Evolutionary conservation across 2,888 invertebrate genomes (phyloP).

Genomic region (Poecilobothrus nobilitatus): DNA sequence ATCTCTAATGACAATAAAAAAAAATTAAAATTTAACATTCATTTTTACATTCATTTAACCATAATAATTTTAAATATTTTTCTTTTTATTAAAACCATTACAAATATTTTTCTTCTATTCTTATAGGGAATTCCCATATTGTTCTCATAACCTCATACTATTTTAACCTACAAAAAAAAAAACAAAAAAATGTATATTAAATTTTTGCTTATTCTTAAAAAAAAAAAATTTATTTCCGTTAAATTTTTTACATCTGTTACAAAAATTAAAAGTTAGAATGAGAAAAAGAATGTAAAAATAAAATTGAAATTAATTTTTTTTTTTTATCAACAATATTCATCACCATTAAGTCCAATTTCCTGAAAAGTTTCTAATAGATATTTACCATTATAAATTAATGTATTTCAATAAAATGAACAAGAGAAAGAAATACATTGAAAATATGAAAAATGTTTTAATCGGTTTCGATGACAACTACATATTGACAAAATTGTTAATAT

Average conservation of each 20-base stretch:
- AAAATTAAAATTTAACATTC: neutral
- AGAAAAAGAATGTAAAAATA: too few species aligned
- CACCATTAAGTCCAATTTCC: conserved; percentile 6
- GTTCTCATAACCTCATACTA: too few species aligned
- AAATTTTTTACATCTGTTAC: neutral
- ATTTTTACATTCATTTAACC: neutral
- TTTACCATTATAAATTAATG: neutral
- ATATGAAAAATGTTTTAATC: too few species aligned
- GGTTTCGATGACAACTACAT: too few species aligned
- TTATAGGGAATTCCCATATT: too few species aligned
- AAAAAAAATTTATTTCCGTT: neutral
- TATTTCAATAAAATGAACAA: neutral
- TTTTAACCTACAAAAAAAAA: too few species aligned
- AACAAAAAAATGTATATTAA: too few species aligned
- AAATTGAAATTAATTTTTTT: too few species aligned
- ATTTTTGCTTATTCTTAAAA: neutral
- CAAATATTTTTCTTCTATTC: too few species aligned
- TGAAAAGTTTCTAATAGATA: conserved; percentile 3
- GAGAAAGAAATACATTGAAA: neutral
- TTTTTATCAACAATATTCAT: neutral
- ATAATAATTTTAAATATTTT: conserved; percentile 6
- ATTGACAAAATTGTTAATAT: too few species aligned
- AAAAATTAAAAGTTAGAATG: neutral
- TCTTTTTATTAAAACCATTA: neutral
- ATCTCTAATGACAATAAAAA: too few species aligned